Evolutionary conservation across 2,888 invertebrate species (phyloP).

Genomic region (Galeruca laticollis): DNA sequence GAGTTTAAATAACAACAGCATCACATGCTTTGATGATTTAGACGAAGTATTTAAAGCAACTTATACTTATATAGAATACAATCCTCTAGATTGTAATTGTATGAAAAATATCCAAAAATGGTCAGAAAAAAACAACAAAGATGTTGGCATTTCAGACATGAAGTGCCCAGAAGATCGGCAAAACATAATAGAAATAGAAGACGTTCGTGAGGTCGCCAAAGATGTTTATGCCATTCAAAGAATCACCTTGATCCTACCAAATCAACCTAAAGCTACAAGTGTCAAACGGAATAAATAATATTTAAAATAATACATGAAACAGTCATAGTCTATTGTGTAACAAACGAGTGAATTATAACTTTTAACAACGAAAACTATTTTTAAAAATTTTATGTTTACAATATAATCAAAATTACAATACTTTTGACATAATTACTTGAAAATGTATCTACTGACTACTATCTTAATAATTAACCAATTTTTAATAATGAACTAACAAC

Average conservation of each 20-base stretch:
- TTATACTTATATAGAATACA: constrained; percentile 48
- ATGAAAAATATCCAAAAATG: constrained; percentile 46
- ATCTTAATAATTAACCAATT: too few species aligned
- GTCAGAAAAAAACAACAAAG: constrained; percentile 42
- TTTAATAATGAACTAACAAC: too few species aligned
- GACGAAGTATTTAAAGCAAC: constrained; percentile 48
- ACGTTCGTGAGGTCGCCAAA: background rate
- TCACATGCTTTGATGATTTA: constrained; percentile 48
- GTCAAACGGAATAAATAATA: too few species aligned
- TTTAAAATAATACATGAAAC: too few species aligned
- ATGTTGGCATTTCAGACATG: constrained; percentile 30
- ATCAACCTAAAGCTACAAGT: background rate
- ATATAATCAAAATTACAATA: too few species aligned
- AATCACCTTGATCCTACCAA: constrained; percentile 7
- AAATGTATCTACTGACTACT: too few species aligned
- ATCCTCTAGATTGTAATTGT: constrained; percentile 52
- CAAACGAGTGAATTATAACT: too few species aligned
- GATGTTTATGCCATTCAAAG: constrained; percentile 6
- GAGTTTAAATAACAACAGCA: constrained; percentile 49
- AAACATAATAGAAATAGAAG: constrained; percentile 6
- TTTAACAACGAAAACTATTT: too few species aligned
- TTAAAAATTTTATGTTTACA: too few species aligned
- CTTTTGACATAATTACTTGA: too few species aligned
- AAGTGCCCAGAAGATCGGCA: background rate
- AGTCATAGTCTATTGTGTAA: too few species aligned